Percentiles rank a stretch among this genome's conserved stretches.
These are phyloP conservation scores for Tenthredo notha DNA, from an alignment of 2,888 invertebrate genomes.

Conservation along the genomic window DNA sequence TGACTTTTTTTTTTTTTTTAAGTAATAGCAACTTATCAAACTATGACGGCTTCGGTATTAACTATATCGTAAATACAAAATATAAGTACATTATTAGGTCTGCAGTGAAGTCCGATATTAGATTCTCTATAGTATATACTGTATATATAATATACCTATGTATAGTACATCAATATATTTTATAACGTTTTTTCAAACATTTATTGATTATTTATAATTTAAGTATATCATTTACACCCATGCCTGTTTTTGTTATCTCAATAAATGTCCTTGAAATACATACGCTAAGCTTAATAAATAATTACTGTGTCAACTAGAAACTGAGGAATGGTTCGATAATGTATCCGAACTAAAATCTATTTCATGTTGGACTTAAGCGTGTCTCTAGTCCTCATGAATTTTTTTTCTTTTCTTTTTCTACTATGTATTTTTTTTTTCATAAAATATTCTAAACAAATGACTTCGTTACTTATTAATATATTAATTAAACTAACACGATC, in stretches of 20 bases:
- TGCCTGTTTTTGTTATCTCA: not conserved
- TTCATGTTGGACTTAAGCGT: not conserved
- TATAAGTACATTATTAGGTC: constrained; percentile 71
- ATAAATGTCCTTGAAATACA: not conserved
- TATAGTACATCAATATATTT: not conserved
- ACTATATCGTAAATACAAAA: constrained; percentile 66
- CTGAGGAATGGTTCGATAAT: constrained; percentile 30
- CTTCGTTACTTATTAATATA: not conserved
- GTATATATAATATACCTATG: not conserved
- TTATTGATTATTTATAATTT: not conserved
- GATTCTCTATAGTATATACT: not conserved
- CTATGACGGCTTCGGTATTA: constrained; percentile 53
- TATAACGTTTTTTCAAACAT: not conserved
- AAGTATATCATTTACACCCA: not conserved
- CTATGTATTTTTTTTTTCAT: not conserved
- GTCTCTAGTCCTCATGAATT: not conserved
- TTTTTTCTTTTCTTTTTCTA: not conserved
- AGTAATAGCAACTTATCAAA: constrained; percentile 30
- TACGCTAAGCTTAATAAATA: constrained; percentile 13
- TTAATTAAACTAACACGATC: not conserved
- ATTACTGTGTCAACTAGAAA: constrained; percentile 29
- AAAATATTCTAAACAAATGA: constrained; percentile 1
- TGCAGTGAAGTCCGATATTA: not conserved
- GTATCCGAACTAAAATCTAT: constrained; percentile 21
- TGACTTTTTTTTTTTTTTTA: not conserved